Percentiles rank a stretch among this genome's conserved stretches.
Conservation (phyloP, 2,113 vertebrate genomes). For the Pleuronectes platessa region DNA sequence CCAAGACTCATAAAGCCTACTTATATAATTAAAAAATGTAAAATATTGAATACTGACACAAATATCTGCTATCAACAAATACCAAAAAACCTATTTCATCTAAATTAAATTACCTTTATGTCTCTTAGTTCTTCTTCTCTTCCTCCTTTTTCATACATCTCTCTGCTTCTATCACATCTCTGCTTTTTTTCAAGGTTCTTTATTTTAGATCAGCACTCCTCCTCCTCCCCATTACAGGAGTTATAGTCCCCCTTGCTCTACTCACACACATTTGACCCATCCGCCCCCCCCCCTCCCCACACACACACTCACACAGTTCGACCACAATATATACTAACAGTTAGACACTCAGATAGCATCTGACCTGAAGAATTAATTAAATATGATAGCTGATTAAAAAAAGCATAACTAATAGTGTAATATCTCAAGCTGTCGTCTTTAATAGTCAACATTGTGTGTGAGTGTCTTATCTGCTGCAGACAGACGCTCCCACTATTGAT, state of each 20-base stretch:
- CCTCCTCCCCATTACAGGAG: conserved; percentile 51
- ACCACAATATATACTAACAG: conserved; percentile 31
- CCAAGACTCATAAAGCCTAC: no score
- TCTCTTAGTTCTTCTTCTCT: neutral
- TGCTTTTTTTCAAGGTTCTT: conserved; percentile 56
- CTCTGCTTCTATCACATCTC: conserved; percentile 14
- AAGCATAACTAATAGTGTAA: conserved; percentile 99
- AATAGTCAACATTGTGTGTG: conserved; percentile 99
- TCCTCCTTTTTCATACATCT: neutral
- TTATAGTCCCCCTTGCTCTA: conserved; percentile 52
- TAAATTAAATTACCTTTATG: neutral
- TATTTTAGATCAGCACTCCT: conserved; percentile 61
- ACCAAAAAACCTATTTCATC: no score
- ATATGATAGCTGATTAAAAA: conserved; percentile 99
- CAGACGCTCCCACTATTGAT: conserved; percentile 99
- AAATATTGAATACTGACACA: neutral
- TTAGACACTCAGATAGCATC: conserved; percentile 90
- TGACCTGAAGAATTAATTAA: conserved; percentile 99
- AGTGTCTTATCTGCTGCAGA: conserved; percentile 96
- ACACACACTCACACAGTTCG: conserved; percentile 16
- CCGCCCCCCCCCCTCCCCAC: neutral
- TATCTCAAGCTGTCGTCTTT: conserved; percentile 99
- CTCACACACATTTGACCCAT: conserved; percentile 17
- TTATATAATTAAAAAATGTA: neutral
- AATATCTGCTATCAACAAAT: conserved; percentile 1